Evolutionary conservation across 1,140 invertebrate genomes (phyloP).

Genomic region (Thereuonema tuberculata): DNA sequence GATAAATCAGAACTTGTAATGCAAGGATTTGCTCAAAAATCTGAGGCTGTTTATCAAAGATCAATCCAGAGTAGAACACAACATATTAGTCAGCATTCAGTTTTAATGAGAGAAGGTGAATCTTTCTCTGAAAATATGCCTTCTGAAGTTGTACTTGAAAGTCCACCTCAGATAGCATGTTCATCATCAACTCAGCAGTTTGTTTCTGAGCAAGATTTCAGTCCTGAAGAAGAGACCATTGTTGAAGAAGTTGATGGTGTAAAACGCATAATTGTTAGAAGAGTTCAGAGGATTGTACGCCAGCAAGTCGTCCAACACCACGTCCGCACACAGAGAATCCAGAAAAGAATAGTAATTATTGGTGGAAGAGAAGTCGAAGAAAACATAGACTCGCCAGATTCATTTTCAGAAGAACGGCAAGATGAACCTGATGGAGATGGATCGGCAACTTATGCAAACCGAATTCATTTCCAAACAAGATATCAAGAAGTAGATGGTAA

Average conservation of each 20-base stretch:
- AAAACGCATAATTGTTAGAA: not conserved
- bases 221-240: constrained; percentile 5
- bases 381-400: too few species aligned
- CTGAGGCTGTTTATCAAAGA: not conserved
- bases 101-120: not conserved
- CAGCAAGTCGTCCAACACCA: constrained; percentile 1
- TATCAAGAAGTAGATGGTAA: too few species aligned
- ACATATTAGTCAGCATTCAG: not conserved
- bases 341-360: not conserved
- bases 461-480: too few species aligned
- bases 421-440: not conserved
- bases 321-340: not conserved
- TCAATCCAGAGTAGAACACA: not conserved
- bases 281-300: not conserved
- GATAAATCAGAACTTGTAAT: not conserved
- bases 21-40: not conserved
- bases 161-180: not conserved
- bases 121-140: not conserved
- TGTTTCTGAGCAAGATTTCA: not conserved
- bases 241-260: constrained; percentile 5
- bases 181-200: not conserved
- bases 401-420: not conserved
- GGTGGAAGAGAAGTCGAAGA: not conserved
- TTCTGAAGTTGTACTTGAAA: not conserved
- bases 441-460: too few species aligned